Evolutionary conservation across 2,797 vertebrate genomes (phyloP).

Genomic region (Propithecus perrieri): DNA sequence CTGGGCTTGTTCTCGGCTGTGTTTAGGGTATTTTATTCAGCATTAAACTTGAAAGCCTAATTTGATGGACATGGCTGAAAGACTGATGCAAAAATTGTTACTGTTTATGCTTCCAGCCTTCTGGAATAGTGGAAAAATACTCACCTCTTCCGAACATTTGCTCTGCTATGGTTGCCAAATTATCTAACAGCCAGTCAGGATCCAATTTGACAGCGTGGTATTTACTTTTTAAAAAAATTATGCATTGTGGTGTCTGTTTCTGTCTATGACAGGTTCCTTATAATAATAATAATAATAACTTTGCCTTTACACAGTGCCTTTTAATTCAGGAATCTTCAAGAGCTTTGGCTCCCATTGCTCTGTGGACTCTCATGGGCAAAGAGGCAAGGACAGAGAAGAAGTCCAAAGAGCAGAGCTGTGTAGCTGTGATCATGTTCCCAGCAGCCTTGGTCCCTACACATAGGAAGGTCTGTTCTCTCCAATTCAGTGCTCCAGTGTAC

Average conservation of each 20-base stretch:
- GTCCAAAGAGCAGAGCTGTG: not conserved
- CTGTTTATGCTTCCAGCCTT: conserved; percentile 78
- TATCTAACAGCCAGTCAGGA: conserved; percentile 78
- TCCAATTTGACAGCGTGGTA: conserved; percentile 76
- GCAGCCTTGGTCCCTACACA: not conserved
- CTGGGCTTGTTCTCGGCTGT: conserved; percentile 49
- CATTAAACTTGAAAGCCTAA: conserved; percentile 71
- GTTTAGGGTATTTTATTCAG: conserved; percentile 64
- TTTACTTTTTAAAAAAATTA: conserved; percentile 76
- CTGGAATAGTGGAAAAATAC: conserved; percentile 80
- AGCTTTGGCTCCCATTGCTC: not conserved
- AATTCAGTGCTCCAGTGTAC: not conserved
- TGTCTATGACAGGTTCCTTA: conserved; percentile 63
- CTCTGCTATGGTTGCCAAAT: conserved; percentile 68
- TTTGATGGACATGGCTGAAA: conserved; percentile 75
- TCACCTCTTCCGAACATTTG: conserved; percentile 78
- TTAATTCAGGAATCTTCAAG: conserved; percentile 21
- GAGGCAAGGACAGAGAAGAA: not conserved
- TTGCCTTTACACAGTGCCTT: conserved; percentile 19
- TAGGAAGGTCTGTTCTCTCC: not conserved
- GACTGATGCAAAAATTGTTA: conserved; percentile 58
- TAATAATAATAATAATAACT: conserved; percentile 34
- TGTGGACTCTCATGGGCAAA: not conserved
- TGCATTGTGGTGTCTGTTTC: conserved; percentile 73
- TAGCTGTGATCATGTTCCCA: not conserved